A percentile compares a stretch with the other conserved stretches of the same genome.
Evolutionary conservation across 2,888 invertebrate genomes (phyloP).

Genomic region (Drosophila buzzatii): DNA sequence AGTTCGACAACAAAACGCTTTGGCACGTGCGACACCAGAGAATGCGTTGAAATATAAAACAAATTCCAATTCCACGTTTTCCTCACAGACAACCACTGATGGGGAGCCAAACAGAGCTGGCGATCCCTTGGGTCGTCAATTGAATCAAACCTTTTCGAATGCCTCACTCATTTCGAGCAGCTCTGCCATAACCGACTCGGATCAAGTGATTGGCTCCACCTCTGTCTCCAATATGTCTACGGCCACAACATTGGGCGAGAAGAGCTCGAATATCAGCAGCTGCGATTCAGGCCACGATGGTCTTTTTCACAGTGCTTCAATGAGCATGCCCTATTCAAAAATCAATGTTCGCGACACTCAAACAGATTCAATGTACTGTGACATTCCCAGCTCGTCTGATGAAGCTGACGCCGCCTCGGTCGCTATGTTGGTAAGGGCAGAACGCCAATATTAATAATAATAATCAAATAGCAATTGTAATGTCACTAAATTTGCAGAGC

Average conservation of each 20-base stretch:
- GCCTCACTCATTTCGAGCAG: constrained; percentile 65
- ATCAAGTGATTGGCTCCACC: constrained; percentile 57
- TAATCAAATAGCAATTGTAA: neutral
- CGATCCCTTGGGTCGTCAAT: constrained; percentile 52
- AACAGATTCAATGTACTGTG: constrained; percentile 72
- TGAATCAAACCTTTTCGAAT: constrained; percentile 77
- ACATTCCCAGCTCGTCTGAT: constrained; percentile 70
- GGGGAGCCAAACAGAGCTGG: constrained; percentile 33
- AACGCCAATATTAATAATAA: neutral
- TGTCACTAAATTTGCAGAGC: constrained; percentile 39
- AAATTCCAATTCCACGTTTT: constrained; percentile 68
- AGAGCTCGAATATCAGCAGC: constrained; percentile 77
- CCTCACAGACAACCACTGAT: constrained; percentile 53
- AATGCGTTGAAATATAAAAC: constrained; percentile 66
- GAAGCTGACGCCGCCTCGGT: constrained; percentile 61
- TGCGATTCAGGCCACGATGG: constrained; percentile 83
- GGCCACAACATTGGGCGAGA: constrained; percentile 69
- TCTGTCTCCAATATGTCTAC: constrained; percentile 52
- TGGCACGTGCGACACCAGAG: constrained; percentile 61
- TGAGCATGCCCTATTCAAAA: constrained; percentile 59
- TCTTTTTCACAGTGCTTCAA: constrained; percentile 77
- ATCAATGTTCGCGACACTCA: constrained; percentile 41
- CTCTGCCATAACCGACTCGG: constrained; percentile 58
- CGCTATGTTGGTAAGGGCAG: constrained; percentile 48
- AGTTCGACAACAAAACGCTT: constrained; percentile 44